Percentiles rank a stretch among this genome's conserved stretches.
phyloP scores from a whole-genome alignment of 30 jellyfish, hydroid and myxozoan genomes.

The Aurelia coerulea region DNA sequence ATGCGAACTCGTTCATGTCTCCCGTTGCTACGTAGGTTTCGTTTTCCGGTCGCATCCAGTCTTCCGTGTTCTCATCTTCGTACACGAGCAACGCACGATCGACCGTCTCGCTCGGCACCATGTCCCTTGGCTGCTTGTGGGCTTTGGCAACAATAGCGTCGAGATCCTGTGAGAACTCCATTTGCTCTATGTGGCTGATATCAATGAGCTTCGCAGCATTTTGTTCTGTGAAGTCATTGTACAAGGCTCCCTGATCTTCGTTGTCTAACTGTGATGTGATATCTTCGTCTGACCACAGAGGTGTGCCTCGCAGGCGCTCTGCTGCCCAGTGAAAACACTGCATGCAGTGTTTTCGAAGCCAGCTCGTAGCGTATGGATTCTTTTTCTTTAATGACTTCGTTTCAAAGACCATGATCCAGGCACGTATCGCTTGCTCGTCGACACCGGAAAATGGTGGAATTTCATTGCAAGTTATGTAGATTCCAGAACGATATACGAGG shows the following conservation, averaged over 20 bases:
- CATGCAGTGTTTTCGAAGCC: not conserved
- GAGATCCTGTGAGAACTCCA: slow-evolving; percentile 7
- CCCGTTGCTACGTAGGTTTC: not conserved
- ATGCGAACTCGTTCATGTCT: not conserved
- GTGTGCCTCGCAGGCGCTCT: not conserved
- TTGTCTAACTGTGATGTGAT: not conserved
- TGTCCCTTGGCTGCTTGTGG: not conserved
- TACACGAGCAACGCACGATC: not conserved
- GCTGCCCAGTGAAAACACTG: slow-evolving; percentile 11
- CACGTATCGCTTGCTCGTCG: not conserved
- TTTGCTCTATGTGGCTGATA: not conserved
- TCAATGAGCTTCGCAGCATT: not conserved
- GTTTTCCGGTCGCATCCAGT: not conserved
- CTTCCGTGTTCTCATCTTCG: slow-evolving; percentile 1
- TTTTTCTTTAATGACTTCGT: not conserved
- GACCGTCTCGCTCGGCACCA: slow-evolving; percentile 8
- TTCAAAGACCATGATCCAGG: not conserved
- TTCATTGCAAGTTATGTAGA: not conserved
- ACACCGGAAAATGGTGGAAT: not conserved
- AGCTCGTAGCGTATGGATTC: not conserved
- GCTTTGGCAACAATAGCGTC: not conserved
- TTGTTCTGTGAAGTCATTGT: slow-evolving; percentile 2
- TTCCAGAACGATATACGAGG: not conserved
- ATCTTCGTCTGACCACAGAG: not conserved
- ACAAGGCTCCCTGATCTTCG: slow-evolving; percentile 12